Evolutionary conservation across 2,888 invertebrate species (phyloP).

Genomic region (Byasa hedistus): DNA sequence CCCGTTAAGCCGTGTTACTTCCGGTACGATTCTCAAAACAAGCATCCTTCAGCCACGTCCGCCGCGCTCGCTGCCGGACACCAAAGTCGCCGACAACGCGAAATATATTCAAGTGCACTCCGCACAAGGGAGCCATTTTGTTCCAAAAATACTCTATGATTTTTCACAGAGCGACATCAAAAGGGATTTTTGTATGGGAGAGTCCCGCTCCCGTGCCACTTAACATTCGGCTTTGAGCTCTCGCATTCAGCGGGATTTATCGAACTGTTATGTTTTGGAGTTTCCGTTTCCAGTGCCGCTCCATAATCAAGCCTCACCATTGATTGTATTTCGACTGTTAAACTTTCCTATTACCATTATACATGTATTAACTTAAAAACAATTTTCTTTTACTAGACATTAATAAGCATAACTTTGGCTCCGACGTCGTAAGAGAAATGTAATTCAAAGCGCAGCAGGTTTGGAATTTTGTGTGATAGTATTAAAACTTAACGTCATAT

Average conservation of each 20-base stretch:
- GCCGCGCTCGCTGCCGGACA: slow-evolving; percentile 36
- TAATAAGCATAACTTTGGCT: too few relatives aligned
- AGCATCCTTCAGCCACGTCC: slow-evolving; percentile 33
- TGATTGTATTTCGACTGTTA: background rate
- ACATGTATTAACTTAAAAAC: too few relatives aligned
- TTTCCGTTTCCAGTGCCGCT: slow-evolving; percentile 15
- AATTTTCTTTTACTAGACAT: too few relatives aligned
- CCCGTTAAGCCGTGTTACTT: slow-evolving; percentile 10
- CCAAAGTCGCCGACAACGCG: slow-evolving; percentile 39
- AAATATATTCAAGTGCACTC: slow-evolving; percentile 38
- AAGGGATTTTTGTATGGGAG: slow-evolving; percentile 37
- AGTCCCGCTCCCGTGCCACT: slow-evolving; percentile 31
- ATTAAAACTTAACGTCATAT: too few relatives aligned
- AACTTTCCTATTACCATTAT: too few relatives aligned
- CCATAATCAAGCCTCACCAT: background rate
- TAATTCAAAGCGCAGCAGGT: too few relatives aligned
- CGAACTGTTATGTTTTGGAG: slow-evolving; percentile 34
- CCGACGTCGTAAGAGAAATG: too few relatives aligned
- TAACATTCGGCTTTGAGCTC: slow-evolving; percentile 33
- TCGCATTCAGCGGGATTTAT: slow-evolving; percentile 20
- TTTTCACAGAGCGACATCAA: slow-evolving; percentile 43
- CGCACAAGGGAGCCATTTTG: slow-evolving; percentile 42
- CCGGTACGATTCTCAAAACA: slow-evolving; percentile 22
- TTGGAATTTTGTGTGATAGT: too few relatives aligned
- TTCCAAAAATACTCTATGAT: slow-evolving; percentile 45